phyloP scores from a whole-genome alignment of 2,797 vertebrate species.

The Agapornis canus region DNA sequence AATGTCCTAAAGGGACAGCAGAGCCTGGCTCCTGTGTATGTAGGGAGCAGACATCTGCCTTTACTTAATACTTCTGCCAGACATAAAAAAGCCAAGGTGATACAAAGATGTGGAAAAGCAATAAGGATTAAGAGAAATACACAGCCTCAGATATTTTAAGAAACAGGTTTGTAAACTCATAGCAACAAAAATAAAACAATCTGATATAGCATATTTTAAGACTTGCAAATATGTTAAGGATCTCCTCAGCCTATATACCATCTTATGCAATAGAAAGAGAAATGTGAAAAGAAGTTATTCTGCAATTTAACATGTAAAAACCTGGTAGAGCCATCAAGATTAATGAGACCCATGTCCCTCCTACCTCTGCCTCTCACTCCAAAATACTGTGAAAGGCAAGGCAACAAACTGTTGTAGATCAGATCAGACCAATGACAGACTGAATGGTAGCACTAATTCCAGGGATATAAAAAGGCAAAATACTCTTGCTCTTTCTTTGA shows the following conservation, averaged over 20 bases:
- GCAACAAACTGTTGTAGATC: fast-evolving
- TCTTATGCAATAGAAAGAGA: neutral
- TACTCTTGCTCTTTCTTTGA: neutral
- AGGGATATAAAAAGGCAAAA: neutral
- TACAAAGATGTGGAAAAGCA: neutral
- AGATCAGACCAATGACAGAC: fast-evolving
- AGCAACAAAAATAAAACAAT: neutral
- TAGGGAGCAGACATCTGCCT: neutral
- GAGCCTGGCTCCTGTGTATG: neutral
- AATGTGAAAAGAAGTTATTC: neutral
- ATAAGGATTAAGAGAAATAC: neutral
- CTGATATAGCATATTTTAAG: neutral
- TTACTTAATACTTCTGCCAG: neutral
- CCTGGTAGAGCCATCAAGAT: too few species aligned
- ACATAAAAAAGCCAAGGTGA: neutral
- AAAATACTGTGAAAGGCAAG: fast-evolving
- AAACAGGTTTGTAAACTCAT: neutral
- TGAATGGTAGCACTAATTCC: neutral
- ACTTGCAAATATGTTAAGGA: neutral
- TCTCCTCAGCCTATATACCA: neutral
- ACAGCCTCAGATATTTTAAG: neutral
- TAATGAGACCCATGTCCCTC: neutral
- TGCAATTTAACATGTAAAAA: neutral
- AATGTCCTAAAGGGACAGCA: neutral
- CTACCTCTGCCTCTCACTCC: neutral